Conservation (phyloP, 2,888 invertebrate species). For the Pandemis cinnamomeana region DNA sequence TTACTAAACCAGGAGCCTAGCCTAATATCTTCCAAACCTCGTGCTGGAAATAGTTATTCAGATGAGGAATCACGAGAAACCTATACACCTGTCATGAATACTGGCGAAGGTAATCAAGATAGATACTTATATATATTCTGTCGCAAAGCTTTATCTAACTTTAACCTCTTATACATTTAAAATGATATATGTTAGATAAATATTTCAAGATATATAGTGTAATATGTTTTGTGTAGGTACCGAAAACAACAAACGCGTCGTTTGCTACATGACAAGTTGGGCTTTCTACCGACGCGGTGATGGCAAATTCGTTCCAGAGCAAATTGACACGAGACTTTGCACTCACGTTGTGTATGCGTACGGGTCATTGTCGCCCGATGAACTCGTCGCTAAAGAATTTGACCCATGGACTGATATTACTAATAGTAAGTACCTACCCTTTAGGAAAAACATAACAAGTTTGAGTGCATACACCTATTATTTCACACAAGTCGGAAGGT, state of each 20-base stretch:
- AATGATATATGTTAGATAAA: background rate
- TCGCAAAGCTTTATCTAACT: background rate
- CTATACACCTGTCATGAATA: background rate
- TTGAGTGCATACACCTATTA: background rate
- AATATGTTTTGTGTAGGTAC: slow-evolving; percentile 56
- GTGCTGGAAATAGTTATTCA: background rate
- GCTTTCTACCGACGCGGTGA: slow-evolving; percentile 92
- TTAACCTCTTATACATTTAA: slow-evolving; percentile 10
- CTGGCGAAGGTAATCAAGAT: slow-evolving; percentile 5
- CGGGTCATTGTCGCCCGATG: slow-evolving; percentile 92
- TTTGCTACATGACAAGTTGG: slow-evolving; percentile 96
- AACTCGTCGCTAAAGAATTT: slow-evolving; percentile 90
- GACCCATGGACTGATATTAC: slow-evolving; percentile 95
- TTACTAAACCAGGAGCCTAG: background rate
- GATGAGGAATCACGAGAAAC: background rate
- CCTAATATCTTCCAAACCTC: background rate
- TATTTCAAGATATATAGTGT: background rate
- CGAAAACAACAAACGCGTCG: slow-evolving; percentile 82
- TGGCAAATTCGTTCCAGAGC: slow-evolving; percentile 94
- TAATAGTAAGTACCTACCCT: slow-evolving; percentile 85
- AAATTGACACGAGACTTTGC: slow-evolving; percentile 91
- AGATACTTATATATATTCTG: background rate
- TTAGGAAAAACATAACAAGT: background rate
- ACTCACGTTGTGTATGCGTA: slow-evolving; percentile 96
- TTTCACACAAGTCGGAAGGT: no score